These are phyloP conservation scores for Thymelicus sylvestris DNA, from an alignment of 2,888 invertebrate genomes.

Conservation along the genomic window DNA sequence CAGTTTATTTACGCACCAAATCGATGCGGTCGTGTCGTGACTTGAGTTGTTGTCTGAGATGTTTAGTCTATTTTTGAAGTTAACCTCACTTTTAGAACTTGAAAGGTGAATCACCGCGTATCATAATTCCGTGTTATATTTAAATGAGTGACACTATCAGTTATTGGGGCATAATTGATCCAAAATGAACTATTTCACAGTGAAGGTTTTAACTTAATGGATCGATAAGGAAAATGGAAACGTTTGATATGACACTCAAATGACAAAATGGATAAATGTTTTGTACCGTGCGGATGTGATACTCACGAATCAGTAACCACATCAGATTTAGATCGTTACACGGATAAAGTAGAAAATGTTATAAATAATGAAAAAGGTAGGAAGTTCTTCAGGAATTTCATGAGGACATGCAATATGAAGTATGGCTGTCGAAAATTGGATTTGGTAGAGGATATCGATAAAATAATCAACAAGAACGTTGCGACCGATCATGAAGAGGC, in stretches of 20 bases:
- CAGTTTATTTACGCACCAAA: constrained; percentile 70
- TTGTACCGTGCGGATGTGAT: constrained; percentile 76
- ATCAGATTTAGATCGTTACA: constrained; percentile 79
- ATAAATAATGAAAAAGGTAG: constrained; percentile 77
- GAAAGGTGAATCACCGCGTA: constrained; percentile 60
- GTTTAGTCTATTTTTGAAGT: constrained; percentile 70
- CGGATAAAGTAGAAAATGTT: constrained; percentile 81
- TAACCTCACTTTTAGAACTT: constrained; percentile 70
- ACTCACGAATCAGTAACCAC: constrained; percentile 72
- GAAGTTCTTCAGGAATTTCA: constrained; percentile 75
- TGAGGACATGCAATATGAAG: constrained; percentile 72
- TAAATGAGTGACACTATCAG: constrained; percentile 18
- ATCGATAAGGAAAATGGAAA: constrained; percentile 66
- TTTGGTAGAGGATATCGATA: constrained; percentile 75
- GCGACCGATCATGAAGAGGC: constrained; percentile 55
- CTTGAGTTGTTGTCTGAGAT: constrained; percentile 48
- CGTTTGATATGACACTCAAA: constrained; percentile 54
- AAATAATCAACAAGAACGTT: constrained; percentile 62
- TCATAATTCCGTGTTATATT: constrained; percentile 19
- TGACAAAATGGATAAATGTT: constrained; percentile 78
- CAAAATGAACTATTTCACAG: constrained; percentile 28
- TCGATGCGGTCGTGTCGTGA: constrained; percentile 47
- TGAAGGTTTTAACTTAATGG: constrained; percentile 38
- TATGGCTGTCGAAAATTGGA: constrained; percentile 68
- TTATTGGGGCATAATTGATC: not conserved